Base-by-base conservation (phyloP, 2,888 invertebrate species). In the Gymnosoma rotundatum region DNA sequence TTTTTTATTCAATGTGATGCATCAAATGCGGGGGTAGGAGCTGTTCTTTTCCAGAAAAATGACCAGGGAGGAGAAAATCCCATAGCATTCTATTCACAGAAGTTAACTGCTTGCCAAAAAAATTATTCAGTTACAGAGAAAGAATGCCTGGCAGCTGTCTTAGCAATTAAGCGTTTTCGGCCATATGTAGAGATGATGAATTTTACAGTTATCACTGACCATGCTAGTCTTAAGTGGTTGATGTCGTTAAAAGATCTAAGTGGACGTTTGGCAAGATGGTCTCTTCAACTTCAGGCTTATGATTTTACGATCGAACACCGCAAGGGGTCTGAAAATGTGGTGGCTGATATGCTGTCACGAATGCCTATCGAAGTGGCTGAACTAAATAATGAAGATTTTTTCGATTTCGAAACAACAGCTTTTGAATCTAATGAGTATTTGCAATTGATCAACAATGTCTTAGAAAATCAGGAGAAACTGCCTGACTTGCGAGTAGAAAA, bases 131-230 rank as follows among this genome's bases (percentile, higher is more conserved):
- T 25, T 2, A 25, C 25, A 1, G 25, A 25, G 25, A 25, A 25
- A 25, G 25, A 25, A 25, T 25, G 25, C 4, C 25, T 25, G 4
- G 25, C 25, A 25, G 25, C 25, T 25, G 25, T 25, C 25, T 25
- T 25, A 25, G 25, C 25, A 25, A 25, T 25, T 25, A 25, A 25
- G 25, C 25, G 25, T 25, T 54, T 54, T 21, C 54, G 54, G 3
- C 54, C 54, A 8, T 25, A 54, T 25, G 54, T 54, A 1, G 79
- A 84, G 36, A 67, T 80, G 25, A 70, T 69, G 25, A 25, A 25
- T 2, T 25, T 25, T 25, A 25, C 25, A 25, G 25, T 25, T 25
- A 25, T 25, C 63, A 75, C 54, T 2, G 54, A 54, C 54, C 54
- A 54, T 4, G 54, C 25, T 21, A 54, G 54, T 5, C 54, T 54